These are phyloP conservation scores for Athalia cordata DNA, from an alignment of 2,888 invertebrate genomes.

Conservation along the genomic window DNA sequence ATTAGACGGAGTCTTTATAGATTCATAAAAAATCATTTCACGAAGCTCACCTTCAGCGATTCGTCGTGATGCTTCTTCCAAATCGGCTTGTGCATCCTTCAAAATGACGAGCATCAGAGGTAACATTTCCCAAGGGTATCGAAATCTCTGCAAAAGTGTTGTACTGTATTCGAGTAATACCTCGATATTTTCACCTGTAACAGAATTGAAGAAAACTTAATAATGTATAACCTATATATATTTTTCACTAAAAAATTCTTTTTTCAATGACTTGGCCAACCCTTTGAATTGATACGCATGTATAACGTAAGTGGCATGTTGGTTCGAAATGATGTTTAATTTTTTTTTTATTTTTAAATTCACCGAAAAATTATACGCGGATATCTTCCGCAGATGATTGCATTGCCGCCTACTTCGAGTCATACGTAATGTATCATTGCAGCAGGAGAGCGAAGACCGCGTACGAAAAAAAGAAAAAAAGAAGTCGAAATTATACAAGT, in stretches of 20 bases:
- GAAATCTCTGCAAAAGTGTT: constrained; percentile 84
- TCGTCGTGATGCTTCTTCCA: constrained; percentile 84
- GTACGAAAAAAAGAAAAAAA: neutral
- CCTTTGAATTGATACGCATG: no score
- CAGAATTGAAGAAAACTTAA: constrained; percentile 29
- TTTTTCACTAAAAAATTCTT: no score
- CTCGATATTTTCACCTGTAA: constrained; percentile 75
- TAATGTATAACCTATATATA: no score
- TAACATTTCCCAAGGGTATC: constrained; percentile 88
- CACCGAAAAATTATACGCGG: no score
- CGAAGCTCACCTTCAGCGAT: constrained; percentile 83
- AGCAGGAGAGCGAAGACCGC: neutral
- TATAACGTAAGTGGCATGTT: no score
- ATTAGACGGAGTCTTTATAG: neutral
- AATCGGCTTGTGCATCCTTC: constrained; percentile 83
- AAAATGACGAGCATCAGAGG: constrained; percentile 87
- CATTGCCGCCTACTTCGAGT: no score
- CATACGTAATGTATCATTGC: no score
- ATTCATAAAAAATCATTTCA: neutral
- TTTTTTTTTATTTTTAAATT: no score
- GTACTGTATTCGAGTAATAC: constrained; percentile 83
- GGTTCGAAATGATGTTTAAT: no score
- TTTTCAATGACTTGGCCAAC: no score
- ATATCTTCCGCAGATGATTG: no score
- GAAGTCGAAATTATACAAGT: neutral